phyloP scores from a whole-genome alignment of 1,140 invertebrate species.

The Drosophila carrolli region DNA sequence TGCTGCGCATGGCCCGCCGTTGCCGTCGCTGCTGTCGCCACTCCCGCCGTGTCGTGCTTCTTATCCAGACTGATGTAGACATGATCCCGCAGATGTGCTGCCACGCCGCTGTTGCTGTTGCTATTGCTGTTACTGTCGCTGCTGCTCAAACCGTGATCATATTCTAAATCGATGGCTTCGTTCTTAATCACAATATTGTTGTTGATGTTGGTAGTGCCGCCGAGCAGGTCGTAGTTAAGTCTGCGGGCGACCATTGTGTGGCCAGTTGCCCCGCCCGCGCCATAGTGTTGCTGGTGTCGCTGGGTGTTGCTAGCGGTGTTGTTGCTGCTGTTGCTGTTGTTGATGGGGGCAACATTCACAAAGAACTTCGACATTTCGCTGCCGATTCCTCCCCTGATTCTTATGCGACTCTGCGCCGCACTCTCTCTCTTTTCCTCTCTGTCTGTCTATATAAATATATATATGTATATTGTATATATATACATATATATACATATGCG shows the following conservation, averaged over 20 bases:
- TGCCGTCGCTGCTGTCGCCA: slow-evolving; percentile 80
- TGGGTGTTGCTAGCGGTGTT: slow-evolving; percentile 48
- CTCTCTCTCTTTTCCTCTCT: slow-evolving; percentile 22
- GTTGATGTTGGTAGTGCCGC: slow-evolving; percentile 46
- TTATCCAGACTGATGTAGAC: slow-evolving; percentile 87
- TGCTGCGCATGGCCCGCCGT: slow-evolving; percentile 66
- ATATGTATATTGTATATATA: slow-evolving; percentile 7
- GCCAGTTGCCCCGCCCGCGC: slow-evolving; percentile 23
- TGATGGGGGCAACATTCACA: slow-evolving; percentile 59
- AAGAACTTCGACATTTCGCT: slow-evolving; percentile 83
- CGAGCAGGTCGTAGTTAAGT: slow-evolving; percentile 57
- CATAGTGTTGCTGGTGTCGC: slow-evolving; percentile 54
- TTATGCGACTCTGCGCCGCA: slow-evolving; percentile 3
- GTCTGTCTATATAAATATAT: slow-evolving; percentile 4
- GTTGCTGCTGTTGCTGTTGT: slow-evolving; percentile 36
- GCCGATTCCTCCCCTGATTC: slow-evolving; percentile 37
- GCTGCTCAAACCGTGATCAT: slow-evolving; percentile 53
- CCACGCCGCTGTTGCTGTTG: slow-evolving; percentile 55
- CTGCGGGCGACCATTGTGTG: slow-evolving; percentile 59
- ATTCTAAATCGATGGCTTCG: slow-evolving; percentile 56
- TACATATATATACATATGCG: neutral
- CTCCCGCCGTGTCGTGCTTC: slow-evolving; percentile 82
- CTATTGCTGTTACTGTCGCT: slow-evolving; percentile 42
- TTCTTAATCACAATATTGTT: slow-evolving; percentile 73
- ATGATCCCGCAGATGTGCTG: slow-evolving; percentile 91